phyloP scores from a whole-genome alignment of 2,113 vertebrate genomes.

The Bettongia penicillata region DNA sequence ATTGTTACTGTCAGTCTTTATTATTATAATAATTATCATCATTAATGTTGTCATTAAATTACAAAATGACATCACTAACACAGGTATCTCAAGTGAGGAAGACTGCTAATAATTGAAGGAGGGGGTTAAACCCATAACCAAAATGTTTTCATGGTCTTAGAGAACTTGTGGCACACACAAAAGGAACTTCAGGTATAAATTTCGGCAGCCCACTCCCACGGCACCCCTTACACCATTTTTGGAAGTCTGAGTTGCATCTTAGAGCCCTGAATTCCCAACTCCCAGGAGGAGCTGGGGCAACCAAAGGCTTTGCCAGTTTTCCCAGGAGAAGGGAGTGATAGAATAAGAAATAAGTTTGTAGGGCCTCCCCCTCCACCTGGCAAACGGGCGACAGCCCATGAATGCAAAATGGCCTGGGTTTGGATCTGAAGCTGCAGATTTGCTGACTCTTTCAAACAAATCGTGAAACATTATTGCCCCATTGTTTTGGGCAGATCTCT shows the following conservation, averaged over 20 bases:
- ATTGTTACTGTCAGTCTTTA: not conserved
- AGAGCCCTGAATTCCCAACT: not conserved
- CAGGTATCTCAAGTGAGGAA: too few relatives aligned
- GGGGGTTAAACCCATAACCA: too few relatives aligned
- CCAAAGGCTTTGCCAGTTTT: not conserved
- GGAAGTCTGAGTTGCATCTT: not conserved
- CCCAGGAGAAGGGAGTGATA: constrained; percentile 8
- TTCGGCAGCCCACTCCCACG: not conserved
- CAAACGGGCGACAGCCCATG: constrained; percentile 49
- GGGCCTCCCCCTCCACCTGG: not conserved
- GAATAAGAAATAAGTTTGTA: constrained; percentile 30
- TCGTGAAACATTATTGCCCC: constrained; percentile 67
- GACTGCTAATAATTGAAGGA: too few relatives aligned
- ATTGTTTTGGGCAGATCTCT: constrained; percentile 58
- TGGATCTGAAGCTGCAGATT: constrained; percentile 15
- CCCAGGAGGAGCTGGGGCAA: not conserved
- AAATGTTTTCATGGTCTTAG: not conserved
- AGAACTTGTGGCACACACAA: not conserved
- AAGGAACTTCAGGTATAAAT: not conserved
- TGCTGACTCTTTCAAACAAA: constrained; percentile 56
- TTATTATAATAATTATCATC: not conserved
- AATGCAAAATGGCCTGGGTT: constrained; percentile 39
- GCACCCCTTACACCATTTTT: not conserved
- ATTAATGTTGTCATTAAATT: not conserved
- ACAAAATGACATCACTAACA: too few relatives aligned